Evolutionary conservation across 2,888 invertebrate genomes (phyloP), one percentile per base, ranked within the genome.

Genomic region (Clostera curtula): DNA sequence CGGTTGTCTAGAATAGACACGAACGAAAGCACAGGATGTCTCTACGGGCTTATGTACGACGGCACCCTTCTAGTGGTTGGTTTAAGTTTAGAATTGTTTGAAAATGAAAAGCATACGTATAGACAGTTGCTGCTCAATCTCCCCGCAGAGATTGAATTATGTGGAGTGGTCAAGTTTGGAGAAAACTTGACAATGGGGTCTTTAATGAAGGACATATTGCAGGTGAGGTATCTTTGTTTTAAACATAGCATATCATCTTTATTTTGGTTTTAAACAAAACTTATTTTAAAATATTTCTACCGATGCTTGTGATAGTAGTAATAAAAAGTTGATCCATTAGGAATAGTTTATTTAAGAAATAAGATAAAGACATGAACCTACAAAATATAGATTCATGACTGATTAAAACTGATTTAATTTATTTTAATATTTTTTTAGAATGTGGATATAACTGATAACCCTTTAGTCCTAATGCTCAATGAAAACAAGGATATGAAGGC

Each of bases 361-460:
- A n/a, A n/a, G n/a, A n/a, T n/a, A n/a, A n/a, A n/a, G n/a, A n/a
- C n/a, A n/a, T n/a, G n/a, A n/a, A n/a, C n/a, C n/a, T n/a, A n/a
- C n/a, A n/a, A n/a, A n/a, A n/a, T n/a, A n/a, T n/a, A n/a, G n/a
- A n/a, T n/a, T n/a, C n/a, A n/a, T n/a, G n/a, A n/a, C n/a, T n/a
- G n/a, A n/a, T n/a, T n/a, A n/a, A n/a, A 16, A 6, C 19, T 22
- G 9, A 20, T 22, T 28, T n/a, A 24, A 9, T 9, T 13, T 5
- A 14, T 4, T 4, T 9, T 2, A 15, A 9, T 25, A 16, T 12
- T 23, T 29, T 65, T 67, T 14, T 48, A 86, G 86, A 89, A 91
- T 69, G 89, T 93, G 31, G 90, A 92, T 60, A 90, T 93, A 49
- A 93, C 93, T 25, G 93, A 93, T 56, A 93, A 92, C 72, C 93